Conservation (phyloP, 92 coral and sea anemone genomes). For the Pocillopora grandis region DNA sequence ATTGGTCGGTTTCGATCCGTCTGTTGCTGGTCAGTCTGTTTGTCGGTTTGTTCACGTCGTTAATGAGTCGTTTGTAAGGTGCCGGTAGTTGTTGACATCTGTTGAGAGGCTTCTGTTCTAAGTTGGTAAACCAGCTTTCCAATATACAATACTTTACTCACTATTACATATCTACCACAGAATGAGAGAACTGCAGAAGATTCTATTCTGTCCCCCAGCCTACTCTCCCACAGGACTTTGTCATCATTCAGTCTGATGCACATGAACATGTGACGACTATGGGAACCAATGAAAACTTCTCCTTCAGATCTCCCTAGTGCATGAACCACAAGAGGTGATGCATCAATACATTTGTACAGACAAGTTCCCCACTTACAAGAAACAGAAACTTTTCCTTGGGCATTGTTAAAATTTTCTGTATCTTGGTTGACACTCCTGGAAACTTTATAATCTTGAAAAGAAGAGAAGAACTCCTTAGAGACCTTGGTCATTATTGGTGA, state of each 20-base stretch:
- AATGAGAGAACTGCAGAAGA: slow-evolving; percentile 86
- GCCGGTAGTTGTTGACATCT: no score
- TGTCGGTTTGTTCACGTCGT: no score
- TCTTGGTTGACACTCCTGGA: not conserved
- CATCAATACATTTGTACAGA: slow-evolving; percentile 86
- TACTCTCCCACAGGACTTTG: slow-evolving; percentile 71
- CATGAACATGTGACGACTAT: slow-evolving; percentile 80
- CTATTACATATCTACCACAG: slow-evolving; percentile 72
- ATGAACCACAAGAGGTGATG: slow-evolving; percentile 89
- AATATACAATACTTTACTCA: slow-evolving; percentile 63
- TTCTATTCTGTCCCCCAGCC: slow-evolving; percentile 87
- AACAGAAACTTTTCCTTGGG: not conserved
- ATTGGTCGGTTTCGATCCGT: no score
- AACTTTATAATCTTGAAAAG: not conserved
- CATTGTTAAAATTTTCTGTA: not conserved
- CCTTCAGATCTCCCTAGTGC: slow-evolving; percentile 46
- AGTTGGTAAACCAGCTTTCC: no score
- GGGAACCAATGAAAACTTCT: slow-evolving; percentile 89
- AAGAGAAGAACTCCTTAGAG: slow-evolving; percentile 5
- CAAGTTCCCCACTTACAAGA: slow-evolving; percentile 67
- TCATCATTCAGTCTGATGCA: slow-evolving; percentile 74
- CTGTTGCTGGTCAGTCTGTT: no score
- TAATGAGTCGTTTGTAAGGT: no score
- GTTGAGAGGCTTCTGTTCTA: no score
- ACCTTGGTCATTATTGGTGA: not conserved